Percentiles rank a stretch among this genome's conserved stretches.
Conservation (phyloP, 2,888 invertebrate genomes). For the Arenicola marina region DNA sequence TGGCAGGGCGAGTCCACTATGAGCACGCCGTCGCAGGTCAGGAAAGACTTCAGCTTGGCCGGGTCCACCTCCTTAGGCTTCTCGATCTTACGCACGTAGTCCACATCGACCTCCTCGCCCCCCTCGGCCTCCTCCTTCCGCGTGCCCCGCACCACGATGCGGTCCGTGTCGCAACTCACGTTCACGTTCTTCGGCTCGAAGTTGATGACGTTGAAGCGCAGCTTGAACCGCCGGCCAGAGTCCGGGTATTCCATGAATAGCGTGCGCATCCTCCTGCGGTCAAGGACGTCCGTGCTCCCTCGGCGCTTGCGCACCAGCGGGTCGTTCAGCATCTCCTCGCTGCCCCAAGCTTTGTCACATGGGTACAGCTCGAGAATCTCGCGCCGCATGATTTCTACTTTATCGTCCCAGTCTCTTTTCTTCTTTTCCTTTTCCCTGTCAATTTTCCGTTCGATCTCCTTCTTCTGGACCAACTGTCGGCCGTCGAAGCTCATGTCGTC, state of each 20-base stretch:
- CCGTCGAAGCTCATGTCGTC: slow-evolving; percentile 33
- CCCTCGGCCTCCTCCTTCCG: slow-evolving; percentile 18
- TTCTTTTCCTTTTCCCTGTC: slow-evolving; percentile 31
- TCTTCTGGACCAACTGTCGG: slow-evolving; percentile 23
- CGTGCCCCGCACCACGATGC: slow-evolving; percentile 29
- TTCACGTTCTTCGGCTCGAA: slow-evolving; percentile 24
- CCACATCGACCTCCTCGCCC: slow-evolving; percentile 13
- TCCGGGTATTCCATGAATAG: slow-evolving; percentile 36
- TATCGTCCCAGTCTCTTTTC: slow-evolving; percentile 32
- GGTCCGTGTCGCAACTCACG: slow-evolving; percentile 29
- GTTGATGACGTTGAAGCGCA: slow-evolving; percentile 31
- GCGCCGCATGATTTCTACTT: slow-evolving; percentile 35
- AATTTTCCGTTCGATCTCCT: slow-evolving; percentile 34
- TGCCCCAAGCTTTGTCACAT: slow-evolving; percentile 26
- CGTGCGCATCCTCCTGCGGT: slow-evolving; percentile 33
- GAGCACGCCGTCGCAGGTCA: slow-evolving; percentile 33
- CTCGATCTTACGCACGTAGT: slow-evolving; percentile 32
- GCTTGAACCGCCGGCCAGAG: slow-evolving; percentile 28
- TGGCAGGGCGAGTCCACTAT: slow-evolving; percentile 35
- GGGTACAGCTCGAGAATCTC: slow-evolving; percentile 37
- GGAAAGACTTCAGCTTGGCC: slow-evolving; percentile 26
- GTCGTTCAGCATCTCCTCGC: slow-evolving; percentile 30
- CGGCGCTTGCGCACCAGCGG: slow-evolving; percentile 30
- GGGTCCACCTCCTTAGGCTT: slow-evolving; percentile 32
- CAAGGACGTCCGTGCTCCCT: slow-evolving; percentile 35